Base-by-base conservation (phyloP, 2,888 invertebrate genomes). In the Oxyteleia sp. region DNA sequence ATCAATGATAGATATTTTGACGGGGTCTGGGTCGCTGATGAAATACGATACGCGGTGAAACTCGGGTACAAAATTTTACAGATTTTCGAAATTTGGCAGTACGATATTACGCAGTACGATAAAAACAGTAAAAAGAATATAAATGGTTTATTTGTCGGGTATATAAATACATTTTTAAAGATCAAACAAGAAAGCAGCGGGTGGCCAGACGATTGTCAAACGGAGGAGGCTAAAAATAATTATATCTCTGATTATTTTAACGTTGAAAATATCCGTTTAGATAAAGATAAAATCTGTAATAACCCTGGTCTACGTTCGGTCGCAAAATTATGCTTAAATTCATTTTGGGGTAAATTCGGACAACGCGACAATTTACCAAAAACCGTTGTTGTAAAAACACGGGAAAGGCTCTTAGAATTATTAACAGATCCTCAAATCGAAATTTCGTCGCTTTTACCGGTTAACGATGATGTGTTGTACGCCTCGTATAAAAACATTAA, bases 81-180 rank as follows among this genome's bases (percentile, higher is more conserved):
- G 51, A 86, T 92, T 4, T 78, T 84, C 38, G 92, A 92, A 79
- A 88, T 92, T 3, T 93, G 91, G 88, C 87, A 91, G 64, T 93
- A 91, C 59, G 45, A 88, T 15, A 64, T 86, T 15, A 85, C 86
- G 0, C 71, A 82, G 13, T 89, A 88, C 41, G 79, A 66, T 4
- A 64, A n/a, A 20, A 32, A 23, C 1, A 16, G 10, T 57, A 43
- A 53, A 7, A 8, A 41, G 18, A 29, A 38, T 32, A 29, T 10
- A 23, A 61, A 61, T 5, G 80, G 72, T 3, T 16, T 79, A 5
- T 69, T 85, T 45, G 57, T 45, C 0, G 69, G 35, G 0, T 84
- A 84, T 26, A 85, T 84, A 13, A 66, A 82, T 43, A 41, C 16
- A 10, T 82, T 81, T 66, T 74, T 76, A n/a, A 51, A 57, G 8